Base-by-base conservation (phyloP, 1,140 invertebrate species). In the Eufriesea mexicana region DNA sequence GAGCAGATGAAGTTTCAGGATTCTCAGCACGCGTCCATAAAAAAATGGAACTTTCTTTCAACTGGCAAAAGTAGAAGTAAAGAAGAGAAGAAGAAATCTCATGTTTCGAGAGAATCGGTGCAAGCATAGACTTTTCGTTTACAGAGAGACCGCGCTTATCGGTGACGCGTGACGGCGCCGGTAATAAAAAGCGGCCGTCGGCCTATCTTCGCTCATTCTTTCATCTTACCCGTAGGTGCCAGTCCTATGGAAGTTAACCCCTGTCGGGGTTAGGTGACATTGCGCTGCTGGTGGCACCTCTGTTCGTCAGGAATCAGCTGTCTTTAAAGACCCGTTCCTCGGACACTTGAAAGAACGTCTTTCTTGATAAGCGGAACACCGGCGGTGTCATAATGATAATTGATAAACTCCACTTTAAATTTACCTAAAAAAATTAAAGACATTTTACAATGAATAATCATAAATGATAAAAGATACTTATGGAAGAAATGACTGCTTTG, bases 141-240 rank as follows among this genome's bases (percentile, higher is more conserved):
- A 81, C 77, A 88, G 75, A 90, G 84, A 88, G 76, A 79, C 82
- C 73, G 83, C 76, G 81, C 59, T 79, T 82, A 79, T 72, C 88
- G 89, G 80, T 83, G 90, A 87, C 83, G 90, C 92, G 84, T 92
- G 89, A 92, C 92, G 90, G 84, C 88, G 85, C 77, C 90, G 88
- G 91, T 80, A 85, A 79, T 93, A 93, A 93, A 93, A 90, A 79
- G 51, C 54, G 23, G 6, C 61, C 67, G 80, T 55, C 84, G 70
- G 62, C 28, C 77, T 54, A 67, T 76, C 73, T 81, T 79, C 85
- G 74, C 49, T 83, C 83, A 91, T 92, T 90, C 92, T 93, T 93
- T 93, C 91, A 93, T 93, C 91, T 93, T 89, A 45, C 55, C 62
- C 73, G 76, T 87, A 86, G 88, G 81, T 89, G 78, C 68, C 78